Percentiles rank a stretch among this genome's conserved stretches.
phyloP scores from a whole-genome alignment of 2,888 invertebrate genomes.

The Rhimphoctona megacephalus region DNA sequence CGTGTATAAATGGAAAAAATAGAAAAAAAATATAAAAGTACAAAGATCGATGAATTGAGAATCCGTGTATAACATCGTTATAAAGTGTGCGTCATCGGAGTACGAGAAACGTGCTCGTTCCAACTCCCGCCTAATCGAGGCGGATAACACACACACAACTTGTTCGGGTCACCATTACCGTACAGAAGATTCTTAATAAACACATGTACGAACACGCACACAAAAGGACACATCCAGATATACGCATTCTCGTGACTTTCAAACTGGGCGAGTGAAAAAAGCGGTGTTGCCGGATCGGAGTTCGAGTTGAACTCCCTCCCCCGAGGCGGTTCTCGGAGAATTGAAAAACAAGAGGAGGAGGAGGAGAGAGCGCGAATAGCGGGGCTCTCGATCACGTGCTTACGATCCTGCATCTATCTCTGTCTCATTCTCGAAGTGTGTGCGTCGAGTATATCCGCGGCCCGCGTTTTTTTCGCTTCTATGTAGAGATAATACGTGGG shows the following conservation, averaged over 20 bases:
- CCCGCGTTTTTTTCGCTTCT: slow-evolving; percentile 46
- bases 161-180: slow-evolving; percentile 38
- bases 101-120: slow-evolving; percentile 64
- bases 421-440: slow-evolving; percentile 27
- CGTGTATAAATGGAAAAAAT: background rate
- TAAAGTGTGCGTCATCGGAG: slow-evolving; percentile 43
- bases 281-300: slow-evolving; percentile 67
- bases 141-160: slow-evolving; percentile 27
- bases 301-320: slow-evolving; percentile 41
- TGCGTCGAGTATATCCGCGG: slow-evolving; percentile 36
- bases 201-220: background rate
- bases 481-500: slow-evolving; percentile 48
- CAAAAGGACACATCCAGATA: background rate
- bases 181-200: slow-evolving; percentile 3
- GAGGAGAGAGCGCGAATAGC: background rate
- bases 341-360: slow-evolving; percentile 4
- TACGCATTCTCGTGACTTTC: slow-evolving; percentile 58
- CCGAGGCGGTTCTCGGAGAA: slow-evolving; percentile 6
- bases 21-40: background rate
- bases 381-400: slow-evolving; percentile 28
- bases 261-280: slow-evolving; percentile 62
- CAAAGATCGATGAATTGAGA: background rate
- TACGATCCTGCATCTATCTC: slow-evolving; percentile 30
- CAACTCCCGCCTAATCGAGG: slow-evolving; percentile 68
- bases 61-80: slow-evolving; percentile 6